Evolutionary conservation across 2,888 invertebrate species (phyloP).

Genomic region (Drosophila algonquin): DNA sequence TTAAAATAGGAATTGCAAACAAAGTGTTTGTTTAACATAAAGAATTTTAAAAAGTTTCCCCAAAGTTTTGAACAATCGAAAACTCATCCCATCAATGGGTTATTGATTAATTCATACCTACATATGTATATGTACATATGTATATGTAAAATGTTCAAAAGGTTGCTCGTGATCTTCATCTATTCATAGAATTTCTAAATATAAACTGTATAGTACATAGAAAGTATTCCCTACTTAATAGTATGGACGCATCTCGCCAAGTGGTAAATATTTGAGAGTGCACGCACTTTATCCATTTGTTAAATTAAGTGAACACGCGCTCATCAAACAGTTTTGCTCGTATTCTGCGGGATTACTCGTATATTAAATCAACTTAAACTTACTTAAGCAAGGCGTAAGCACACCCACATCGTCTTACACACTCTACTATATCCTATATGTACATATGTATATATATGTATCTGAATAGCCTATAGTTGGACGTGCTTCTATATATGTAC

Average conservation of each 20-base stretch:
- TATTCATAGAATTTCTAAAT: conserved; percentile 10
- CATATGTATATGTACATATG: no score
- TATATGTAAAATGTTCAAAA: no score
- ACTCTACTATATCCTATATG: not conserved
- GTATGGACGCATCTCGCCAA: not conserved
- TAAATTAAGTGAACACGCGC: conserved; percentile 54
- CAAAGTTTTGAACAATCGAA: no score
- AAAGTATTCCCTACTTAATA: not conserved
- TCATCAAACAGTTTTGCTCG: conserved; percentile 38
- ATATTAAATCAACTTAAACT: conserved; percentile 51
- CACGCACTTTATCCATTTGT: conserved; percentile 44
- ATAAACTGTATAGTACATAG: not conserved
- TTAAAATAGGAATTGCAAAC: not conserved
- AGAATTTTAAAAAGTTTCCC: no score
- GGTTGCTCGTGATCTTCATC: not conserved
- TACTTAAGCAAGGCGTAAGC: conserved; percentile 28
- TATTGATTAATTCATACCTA: not conserved
- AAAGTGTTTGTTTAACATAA: no score
- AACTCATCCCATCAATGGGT: not conserved
- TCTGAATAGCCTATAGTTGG: not conserved
- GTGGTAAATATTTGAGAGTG: conserved; percentile 5
- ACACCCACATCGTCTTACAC: conserved; percentile 9
- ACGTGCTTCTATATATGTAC: conserved; percentile 50
- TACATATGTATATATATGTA: conserved; percentile 13
- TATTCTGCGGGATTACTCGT: conserved; percentile 19